These are phyloP conservation scores for Okapia johnstoni DNA, from an alignment of 2,113 vertebrate species.

Conservation along the genomic window DNA sequence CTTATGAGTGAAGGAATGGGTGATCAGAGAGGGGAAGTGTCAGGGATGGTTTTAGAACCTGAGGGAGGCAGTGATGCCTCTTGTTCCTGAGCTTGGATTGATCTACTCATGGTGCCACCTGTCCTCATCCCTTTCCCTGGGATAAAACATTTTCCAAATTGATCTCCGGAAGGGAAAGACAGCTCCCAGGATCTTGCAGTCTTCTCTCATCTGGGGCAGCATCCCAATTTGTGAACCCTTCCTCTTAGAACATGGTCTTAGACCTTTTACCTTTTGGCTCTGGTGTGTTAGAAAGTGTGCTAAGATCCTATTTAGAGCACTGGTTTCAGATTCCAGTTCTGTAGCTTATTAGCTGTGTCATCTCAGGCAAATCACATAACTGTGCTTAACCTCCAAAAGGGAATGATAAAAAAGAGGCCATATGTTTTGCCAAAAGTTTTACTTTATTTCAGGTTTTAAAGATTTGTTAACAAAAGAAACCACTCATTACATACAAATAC, in stretches of 20 bases:
- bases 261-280: neutral
- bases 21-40: neutral
- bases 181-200: neutral
- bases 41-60: neutral
- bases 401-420: neutral
- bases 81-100: neutral
- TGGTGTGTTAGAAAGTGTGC: neutral
- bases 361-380: neutral
- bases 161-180: neutral
- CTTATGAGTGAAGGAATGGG: neutral
- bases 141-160: neutral
- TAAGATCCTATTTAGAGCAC: neutral
- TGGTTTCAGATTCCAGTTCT: neutral
- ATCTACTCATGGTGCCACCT: accelerated
- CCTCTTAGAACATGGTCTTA: neutral
- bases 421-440: neutral
- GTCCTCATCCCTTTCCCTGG: neutral
- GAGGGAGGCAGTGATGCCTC: neutral
- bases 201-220: neutral
- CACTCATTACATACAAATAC: neutral
- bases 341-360: neutral
- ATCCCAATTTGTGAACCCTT: neutral
- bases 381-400: neutral
- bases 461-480: neutral
- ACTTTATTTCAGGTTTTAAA: neutral